phyloP scores from a whole-genome alignment of 2,113 vertebrate species.

The Indicator maculatus region DNA sequence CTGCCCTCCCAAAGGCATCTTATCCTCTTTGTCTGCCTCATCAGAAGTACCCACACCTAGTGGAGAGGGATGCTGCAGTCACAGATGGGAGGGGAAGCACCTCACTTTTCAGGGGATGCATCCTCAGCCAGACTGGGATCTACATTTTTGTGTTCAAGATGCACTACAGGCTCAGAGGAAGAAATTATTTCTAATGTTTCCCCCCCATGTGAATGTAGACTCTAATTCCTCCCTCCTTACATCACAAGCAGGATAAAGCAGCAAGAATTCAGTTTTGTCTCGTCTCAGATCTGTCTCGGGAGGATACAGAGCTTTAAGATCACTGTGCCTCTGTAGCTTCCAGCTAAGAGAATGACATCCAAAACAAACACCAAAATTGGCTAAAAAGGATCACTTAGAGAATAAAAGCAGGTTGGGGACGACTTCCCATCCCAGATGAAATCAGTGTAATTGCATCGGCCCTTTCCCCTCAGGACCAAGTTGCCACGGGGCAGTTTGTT shows the following conservation, averaged over 20 bases:
- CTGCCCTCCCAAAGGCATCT: background rate
- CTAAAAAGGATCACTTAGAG: conserved; percentile 36
- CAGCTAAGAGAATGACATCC: conserved; percentile 37
- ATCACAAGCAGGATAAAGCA: conserved; percentile 20
- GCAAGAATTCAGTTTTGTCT: background rate
- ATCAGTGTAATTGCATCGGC: conserved; percentile 24
- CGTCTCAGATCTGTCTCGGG: background rate
- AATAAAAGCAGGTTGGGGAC: conserved; percentile 42
- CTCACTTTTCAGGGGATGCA: background rate
- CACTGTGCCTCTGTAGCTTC: background rate
- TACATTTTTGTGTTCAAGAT: background rate
- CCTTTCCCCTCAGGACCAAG: background rate
- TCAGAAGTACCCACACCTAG: background rate
- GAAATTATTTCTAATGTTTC: background rate
- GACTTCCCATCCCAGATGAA: conserved; percentile 15
- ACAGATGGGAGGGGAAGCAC: accelerated
- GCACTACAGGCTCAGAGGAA: background rate
- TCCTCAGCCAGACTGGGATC: accelerated
- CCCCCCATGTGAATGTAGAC: background rate
- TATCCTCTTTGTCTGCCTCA: background rate
- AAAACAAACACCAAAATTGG: conserved; percentile 36
- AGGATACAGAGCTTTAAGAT: conserved; percentile 1
- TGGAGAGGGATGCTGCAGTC: background rate
- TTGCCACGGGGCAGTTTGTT: background rate
- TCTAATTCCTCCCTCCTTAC: background rate